A percentile compares a stretch with the other conserved stretches of the same genome.
phyloP scores from a whole-genome alignment of 1,140 invertebrate genomes.

The Saccostrea glomerata region DNA sequence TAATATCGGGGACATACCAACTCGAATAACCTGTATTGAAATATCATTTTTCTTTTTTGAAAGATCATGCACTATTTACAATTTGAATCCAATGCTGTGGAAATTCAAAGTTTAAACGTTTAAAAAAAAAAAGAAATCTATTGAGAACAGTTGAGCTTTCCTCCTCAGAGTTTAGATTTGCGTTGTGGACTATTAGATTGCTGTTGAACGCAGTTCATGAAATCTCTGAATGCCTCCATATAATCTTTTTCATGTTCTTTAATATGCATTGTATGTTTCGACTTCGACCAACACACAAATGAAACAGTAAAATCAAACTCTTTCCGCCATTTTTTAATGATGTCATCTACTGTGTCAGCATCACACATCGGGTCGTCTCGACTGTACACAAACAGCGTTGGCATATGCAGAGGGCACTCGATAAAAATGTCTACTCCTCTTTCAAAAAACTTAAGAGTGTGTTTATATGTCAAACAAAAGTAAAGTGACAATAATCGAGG shows the following conservation, averaged over 20 bases:
- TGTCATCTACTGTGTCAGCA: not conserved
- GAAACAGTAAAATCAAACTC: not conserved
- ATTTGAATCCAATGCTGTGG: no score
- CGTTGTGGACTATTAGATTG: not conserved
- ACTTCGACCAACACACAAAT: constrained; percentile 40
- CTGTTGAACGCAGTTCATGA: not conserved
- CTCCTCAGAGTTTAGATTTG: not conserved
- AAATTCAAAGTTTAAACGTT: no score
- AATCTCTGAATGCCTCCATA: not conserved
- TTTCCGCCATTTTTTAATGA: constrained; percentile 40
- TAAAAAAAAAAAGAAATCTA: no score
- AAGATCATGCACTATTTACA: no score
- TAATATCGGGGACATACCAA: no score
- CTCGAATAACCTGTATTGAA: no score
- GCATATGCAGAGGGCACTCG: constrained; percentile 43
- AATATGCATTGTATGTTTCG: constrained; percentile 43
- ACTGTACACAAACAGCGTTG: constrained; percentile 52
- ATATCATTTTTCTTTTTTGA: no score
- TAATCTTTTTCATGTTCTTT: constrained; percentile 42
- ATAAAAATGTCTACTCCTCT: constrained; percentile 47
- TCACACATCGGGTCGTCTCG: constrained; percentile 59
- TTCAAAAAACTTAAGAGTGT: constrained; percentile 55
- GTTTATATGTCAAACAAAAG: constrained; percentile 46
- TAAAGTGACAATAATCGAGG: constrained; percentile 45
- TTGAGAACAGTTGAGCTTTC: not conserved